These are phyloP conservation scores for Mythimna pallens DNA, from an alignment of 2,888 invertebrate species.

Conservation along the genomic window DNA sequence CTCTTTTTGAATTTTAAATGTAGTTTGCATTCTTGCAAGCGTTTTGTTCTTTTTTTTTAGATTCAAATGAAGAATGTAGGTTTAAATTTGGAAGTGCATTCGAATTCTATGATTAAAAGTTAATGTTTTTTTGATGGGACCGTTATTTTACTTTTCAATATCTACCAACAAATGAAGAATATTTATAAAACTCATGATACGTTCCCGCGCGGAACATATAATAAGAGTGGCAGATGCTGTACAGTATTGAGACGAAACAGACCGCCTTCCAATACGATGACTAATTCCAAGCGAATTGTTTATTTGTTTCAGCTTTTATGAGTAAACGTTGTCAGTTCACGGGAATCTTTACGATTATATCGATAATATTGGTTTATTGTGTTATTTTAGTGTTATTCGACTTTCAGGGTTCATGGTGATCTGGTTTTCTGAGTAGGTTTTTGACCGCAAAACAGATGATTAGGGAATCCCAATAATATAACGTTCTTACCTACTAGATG, in stretches of 20 bases:
- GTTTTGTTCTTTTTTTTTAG: constrained; percentile 37
- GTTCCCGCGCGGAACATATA: constrained; percentile 60
- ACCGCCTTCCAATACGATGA: constrained; percentile 73
- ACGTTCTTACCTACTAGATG: neutral
- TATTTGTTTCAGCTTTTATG: constrained; percentile 83
- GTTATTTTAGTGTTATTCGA: constrained; percentile 56
- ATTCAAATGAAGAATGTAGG: constrained; percentile 38
- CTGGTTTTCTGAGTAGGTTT: constrained; percentile 11
- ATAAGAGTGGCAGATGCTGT: constrained; percentile 71
- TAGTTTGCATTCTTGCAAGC: constrained; percentile 51
- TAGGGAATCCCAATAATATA: neutral
- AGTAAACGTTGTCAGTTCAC: constrained; percentile 79
- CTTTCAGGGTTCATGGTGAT: constrained; percentile 34
- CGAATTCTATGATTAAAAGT: constrained; percentile 36
- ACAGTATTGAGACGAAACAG: constrained; percentile 81
- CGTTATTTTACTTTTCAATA: constrained; percentile 23
- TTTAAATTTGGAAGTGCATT: constrained; percentile 41
- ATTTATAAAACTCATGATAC: constrained; percentile 62
- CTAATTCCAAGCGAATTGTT: constrained; percentile 76
- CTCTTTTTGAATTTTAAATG: constrained; percentile 57
- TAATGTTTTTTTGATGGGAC: constrained; percentile 3
- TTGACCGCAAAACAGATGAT: constrained; percentile 11
- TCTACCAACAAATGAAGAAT: constrained; percentile 12
- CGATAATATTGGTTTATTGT: constrained; percentile 64
- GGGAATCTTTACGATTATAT: constrained; percentile 66